phyloP scores from a whole-genome alignment of 2,113 vertebrate genomes.

The Benthochromis sp. region DNA sequence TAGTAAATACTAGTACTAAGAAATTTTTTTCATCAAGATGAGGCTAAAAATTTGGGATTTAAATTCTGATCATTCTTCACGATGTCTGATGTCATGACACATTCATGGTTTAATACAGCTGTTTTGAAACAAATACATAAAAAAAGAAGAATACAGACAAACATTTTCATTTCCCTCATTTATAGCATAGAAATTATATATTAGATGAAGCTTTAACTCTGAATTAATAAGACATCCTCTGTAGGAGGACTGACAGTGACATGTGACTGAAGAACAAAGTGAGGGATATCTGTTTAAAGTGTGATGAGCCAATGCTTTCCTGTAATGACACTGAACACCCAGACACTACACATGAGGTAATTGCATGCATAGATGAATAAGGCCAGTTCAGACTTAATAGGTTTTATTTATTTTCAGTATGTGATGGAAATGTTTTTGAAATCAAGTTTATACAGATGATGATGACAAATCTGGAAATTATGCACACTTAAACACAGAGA shows the following conservation, averaged over 20 bases:
- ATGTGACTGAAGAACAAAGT: background rate
- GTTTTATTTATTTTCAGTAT: background rate
- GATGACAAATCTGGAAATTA: background rate
- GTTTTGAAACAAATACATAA: background rate
- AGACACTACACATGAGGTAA: background rate
- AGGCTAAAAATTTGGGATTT: background rate
- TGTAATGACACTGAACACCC: background rate
- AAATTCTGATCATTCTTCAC: background rate
- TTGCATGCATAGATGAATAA: background rate
- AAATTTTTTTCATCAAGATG: background rate
- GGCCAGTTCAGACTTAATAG: background rate
- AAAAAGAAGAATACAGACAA: background rate
- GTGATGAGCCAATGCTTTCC: background rate
- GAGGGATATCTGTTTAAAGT: slow-evolving; percentile 13
- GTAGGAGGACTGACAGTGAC: background rate
- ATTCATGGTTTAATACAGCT: background rate
- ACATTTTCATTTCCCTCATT: background rate
- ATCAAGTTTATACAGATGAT: background rate
- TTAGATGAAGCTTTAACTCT: background rate
- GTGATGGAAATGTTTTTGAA: background rate
- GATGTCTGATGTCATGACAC: background rate
- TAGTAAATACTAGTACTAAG: background rate
- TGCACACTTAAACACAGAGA: background rate
- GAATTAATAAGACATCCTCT: background rate
- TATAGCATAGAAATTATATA: background rate